A percentile compares a stretch with the other conserved stretches of the same genome.
phyloP scores from a whole-genome alignment of 1,140 invertebrate genomes.

The Listronotus oregonensis region DNA sequence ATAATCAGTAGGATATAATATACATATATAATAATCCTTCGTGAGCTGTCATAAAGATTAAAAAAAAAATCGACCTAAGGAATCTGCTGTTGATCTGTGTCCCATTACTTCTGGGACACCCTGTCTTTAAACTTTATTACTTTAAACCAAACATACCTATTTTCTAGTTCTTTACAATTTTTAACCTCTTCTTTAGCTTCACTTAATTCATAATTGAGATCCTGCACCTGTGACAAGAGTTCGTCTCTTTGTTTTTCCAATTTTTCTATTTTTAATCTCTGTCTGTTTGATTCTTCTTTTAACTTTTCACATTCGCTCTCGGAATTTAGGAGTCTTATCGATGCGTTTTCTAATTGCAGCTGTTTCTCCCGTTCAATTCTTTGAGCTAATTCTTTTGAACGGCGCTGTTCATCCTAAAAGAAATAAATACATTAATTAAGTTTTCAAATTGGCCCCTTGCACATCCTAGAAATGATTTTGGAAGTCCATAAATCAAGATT shows the following conservation, averaged over 20 bases:
- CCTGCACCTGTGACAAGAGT: constrained; percentile 57
- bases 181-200: constrained; percentile 47
- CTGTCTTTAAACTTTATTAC: too few species aligned
- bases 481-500: too few species aligned
- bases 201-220: constrained; percentile 57
- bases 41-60: too few species aligned
- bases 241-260: constrained; percentile 58
- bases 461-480: too few species aligned
- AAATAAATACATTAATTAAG: constrained; percentile 1
- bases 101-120: too few species aligned
- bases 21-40: too few species aligned
- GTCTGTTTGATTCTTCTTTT: constrained; percentile 71
- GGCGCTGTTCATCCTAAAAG: constrained; percentile 77
- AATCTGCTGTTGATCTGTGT: too few species aligned
- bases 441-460: too few species aligned
- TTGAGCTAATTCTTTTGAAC: constrained; percentile 78
- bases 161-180: constrained; percentile 22
- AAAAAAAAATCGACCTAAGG: too few species aligned
- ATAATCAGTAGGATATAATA: too few species aligned
- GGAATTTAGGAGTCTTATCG: constrained; percentile 77
- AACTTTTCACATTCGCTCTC: constrained; percentile 79
- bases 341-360: constrained; percentile 83
- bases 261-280: constrained; percentile 57
- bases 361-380: constrained; percentile 85
- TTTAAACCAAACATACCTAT: constrained; percentile 25